phyloP scores from a whole-genome alignment of 2,888 invertebrate species.

The Axea sp. region DNA sequence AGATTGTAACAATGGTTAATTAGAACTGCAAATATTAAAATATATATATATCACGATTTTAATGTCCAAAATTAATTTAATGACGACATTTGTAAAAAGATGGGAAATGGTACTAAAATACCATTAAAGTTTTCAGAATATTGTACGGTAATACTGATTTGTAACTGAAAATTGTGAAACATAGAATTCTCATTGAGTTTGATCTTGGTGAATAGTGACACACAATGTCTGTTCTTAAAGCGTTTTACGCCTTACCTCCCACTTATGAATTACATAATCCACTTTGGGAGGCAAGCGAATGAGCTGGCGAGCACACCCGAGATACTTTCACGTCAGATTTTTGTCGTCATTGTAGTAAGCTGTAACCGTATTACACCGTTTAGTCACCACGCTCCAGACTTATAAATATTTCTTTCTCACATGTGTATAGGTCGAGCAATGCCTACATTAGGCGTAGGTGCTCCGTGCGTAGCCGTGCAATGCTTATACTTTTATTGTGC shows the following conservation, averaged over 20 bases:
- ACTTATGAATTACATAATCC: conserved; percentile 66
- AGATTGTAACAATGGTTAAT: no score
- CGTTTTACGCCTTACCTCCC: conserved; percentile 61
- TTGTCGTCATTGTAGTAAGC: conserved; percentile 68
- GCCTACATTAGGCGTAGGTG: conserved; percentile 42
- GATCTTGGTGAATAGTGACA: no score
- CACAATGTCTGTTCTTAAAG: conserved; percentile 56
- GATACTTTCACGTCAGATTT: conserved; percentile 74
- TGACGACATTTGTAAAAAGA: no score
- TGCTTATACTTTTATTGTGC: conserved; percentile 17
- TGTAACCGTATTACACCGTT: conserved; percentile 67
- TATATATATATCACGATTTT: no score
- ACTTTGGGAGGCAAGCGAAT: conserved; percentile 60
- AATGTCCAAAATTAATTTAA: no score
- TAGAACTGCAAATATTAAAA: no score
- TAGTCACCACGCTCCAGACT: conserved; percentile 56
- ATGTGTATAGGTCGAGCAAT: conserved; percentile 1
- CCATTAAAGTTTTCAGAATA: no score
- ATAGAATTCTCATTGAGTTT: no score
- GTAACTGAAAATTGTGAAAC: no score
- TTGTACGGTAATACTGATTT: no score
- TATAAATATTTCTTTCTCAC: conserved; percentile 31
- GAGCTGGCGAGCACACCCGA: conserved; percentile 58
- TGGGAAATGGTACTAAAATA: no score
- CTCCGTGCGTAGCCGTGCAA: conserved; percentile 17